Evolutionary conservation across 2,797 vertebrate genomes (phyloP).

Genomic region (Megaceryle alcyon): DNA sequence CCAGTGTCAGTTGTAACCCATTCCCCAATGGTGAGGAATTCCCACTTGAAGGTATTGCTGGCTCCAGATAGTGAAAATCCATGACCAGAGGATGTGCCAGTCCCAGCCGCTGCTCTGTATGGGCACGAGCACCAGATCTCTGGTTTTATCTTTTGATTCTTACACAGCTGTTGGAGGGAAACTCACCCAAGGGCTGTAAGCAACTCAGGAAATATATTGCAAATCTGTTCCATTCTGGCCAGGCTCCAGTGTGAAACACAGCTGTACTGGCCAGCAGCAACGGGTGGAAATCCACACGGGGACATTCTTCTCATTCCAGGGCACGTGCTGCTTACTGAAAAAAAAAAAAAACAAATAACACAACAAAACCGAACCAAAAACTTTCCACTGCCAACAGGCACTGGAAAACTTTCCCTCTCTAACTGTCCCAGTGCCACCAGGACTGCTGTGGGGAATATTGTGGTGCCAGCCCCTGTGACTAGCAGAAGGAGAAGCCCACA

Average conservation of each 20-base stretch:
- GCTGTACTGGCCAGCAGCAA: neutral
- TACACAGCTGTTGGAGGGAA: neutral
- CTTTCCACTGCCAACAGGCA: constrained; percentile 19
- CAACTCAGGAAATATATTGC: constrained; percentile 22
- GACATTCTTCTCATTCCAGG: constrained; percentile 28
- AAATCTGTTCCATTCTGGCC: constrained; percentile 27
- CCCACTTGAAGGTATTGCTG: neutral
- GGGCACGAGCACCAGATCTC: neutral
- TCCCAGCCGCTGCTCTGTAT: neutral
- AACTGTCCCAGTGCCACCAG: neutral
- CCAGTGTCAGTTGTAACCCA: neutral
- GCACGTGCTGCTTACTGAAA: neutral
- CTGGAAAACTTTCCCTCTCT: neutral
- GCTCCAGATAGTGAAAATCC: neutral
- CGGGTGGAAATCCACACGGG: constrained; percentile 32
- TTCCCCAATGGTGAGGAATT: neutral
- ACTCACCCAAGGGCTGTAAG: neutral
- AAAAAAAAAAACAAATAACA: neutral
- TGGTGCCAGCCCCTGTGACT: neutral
- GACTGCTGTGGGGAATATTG: neutral
- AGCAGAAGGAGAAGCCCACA: neutral
- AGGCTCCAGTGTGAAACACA: neutral
- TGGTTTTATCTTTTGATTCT: neutral
- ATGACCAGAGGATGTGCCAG: neutral
- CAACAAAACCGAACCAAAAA: neutral